Evolutionary conservation across 1,140 invertebrate genomes (phyloP).

Genomic region (Akabosia matsudoensis): DNA sequence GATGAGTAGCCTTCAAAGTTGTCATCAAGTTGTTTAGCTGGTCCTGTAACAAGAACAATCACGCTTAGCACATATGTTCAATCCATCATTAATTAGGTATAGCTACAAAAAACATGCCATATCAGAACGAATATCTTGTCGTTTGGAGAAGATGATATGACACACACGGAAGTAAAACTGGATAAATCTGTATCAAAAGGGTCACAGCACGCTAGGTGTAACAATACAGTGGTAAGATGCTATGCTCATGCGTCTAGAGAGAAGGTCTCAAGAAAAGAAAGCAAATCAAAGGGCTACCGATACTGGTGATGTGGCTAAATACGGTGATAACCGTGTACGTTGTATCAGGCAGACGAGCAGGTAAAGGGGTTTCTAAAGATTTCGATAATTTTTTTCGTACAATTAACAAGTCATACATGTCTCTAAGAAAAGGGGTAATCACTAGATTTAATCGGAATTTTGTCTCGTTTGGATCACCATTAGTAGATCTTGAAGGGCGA

Average conservation of each 20-base stretch:
- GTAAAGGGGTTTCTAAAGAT: neutral
- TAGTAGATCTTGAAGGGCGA: neutral
- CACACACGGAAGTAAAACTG: neutral
- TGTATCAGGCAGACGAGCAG: neutral
- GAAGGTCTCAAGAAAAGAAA: neutral
- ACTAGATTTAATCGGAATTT: neutral
- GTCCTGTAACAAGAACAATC: slow-evolving; percentile 49
- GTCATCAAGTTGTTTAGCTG: slow-evolving; percentile 57
- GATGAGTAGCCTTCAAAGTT: slow-evolving; percentile 60
- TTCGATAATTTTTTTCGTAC: neutral
- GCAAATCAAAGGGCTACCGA: neutral
- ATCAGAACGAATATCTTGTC: neutral
- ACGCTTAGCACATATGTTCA: too few relatives aligned
- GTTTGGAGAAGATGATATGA: neutral
- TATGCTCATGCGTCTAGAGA: neutral
- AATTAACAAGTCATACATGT: neutral
- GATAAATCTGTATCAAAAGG: neutral
- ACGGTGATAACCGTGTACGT: too few relatives aligned
- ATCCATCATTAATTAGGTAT: too few relatives aligned
- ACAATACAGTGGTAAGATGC: too few relatives aligned
- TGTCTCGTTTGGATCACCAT: neutral
- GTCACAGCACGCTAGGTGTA: neutral
- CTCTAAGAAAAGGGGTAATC: neutral
- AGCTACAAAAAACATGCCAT: too few relatives aligned
- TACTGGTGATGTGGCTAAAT: too few relatives aligned